Evolutionary conservation across 2,797 vertebrate genomes (phyloP).

Genomic region (Euphonia xanthogaster): DNA sequence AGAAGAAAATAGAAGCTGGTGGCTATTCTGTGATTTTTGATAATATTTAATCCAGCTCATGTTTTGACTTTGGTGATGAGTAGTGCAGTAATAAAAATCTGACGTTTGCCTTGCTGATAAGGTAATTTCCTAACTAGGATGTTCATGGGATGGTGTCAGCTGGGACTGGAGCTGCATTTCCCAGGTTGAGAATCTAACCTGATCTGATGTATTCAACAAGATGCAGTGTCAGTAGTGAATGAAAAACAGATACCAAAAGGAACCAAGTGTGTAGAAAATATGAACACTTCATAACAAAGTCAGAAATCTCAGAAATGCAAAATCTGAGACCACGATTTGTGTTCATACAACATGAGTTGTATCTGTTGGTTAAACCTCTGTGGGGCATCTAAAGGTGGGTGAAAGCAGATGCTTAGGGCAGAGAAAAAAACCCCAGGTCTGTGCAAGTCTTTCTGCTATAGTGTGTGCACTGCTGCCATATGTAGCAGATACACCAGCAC

Average conservation of each 20-base stretch:
- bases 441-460: neutral
- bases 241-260: neutral
- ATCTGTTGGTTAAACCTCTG: neutral
- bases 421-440: neutral
- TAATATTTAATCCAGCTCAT: neutral
- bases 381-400: neutral
- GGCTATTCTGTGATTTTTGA: neutral
- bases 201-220: neutral
- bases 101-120: neutral
- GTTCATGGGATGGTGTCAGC: neutral
- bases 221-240: neutral
- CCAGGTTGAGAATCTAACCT: neutral
- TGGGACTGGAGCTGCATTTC: slow-evolving; percentile 1
- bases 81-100: neutral
- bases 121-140: slow-evolving; percentile 16
- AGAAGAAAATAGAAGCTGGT: neutral
- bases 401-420: neutral
- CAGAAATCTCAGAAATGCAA: neutral
- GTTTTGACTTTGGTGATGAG: neutral
- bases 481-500: neutral
- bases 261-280: neutral
- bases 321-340: neutral
- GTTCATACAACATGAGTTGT: neutral
- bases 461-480: neutral
- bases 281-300: neutral